These are phyloP conservation scores for Channa argus DNA, from an alignment of 2,113 vertebrate species.

Conservation along the genomic window DNA sequence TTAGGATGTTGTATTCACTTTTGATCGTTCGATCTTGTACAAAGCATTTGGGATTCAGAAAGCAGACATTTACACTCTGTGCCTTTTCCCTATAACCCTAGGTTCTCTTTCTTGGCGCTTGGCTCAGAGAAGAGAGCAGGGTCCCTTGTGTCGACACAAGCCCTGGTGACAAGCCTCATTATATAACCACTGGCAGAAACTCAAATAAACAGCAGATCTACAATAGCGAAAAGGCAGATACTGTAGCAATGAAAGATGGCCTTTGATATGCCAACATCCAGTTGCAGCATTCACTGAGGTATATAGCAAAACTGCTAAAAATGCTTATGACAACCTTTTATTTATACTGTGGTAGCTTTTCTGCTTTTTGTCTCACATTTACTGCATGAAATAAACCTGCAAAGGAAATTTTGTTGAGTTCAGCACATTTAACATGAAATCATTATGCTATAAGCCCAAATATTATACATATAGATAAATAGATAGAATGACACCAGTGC, in stretches of 20 bases:
- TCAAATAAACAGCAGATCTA: constrained; percentile 48
- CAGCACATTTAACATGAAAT: neutral
- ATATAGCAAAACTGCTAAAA: neutral
- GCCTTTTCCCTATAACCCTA: constrained; percentile 48
- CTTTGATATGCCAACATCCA: constrained; percentile 30
- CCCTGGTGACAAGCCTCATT: constrained; percentile 62
- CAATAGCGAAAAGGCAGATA: constrained; percentile 39
- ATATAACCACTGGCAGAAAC: constrained; percentile 56
- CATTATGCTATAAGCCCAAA: neutral
- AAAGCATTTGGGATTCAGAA: constrained; percentile 47
- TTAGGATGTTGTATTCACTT: constrained; percentile 3
- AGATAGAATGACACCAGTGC: no score
- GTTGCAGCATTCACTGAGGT: constrained; percentile 12
- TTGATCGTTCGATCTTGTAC: constrained; percentile 47
- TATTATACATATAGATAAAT: no score
- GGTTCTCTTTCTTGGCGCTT: constrained; percentile 57
- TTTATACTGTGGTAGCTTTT: neutral
- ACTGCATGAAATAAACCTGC: neutral
- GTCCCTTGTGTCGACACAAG: constrained; percentile 56
- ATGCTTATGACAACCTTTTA: constrained; percentile 6
- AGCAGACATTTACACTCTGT: constrained; percentile 42
- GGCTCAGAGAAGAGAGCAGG: constrained; percentile 43
- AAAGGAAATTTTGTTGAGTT: constrained; percentile 16
- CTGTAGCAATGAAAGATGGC: constrained; percentile 16
- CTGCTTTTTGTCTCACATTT: neutral